These are phyloP conservation scores for Platysternon megacephalum DNA, from an alignment of 2,113 vertebrate genomes.

Conservation along the genomic window DNA sequence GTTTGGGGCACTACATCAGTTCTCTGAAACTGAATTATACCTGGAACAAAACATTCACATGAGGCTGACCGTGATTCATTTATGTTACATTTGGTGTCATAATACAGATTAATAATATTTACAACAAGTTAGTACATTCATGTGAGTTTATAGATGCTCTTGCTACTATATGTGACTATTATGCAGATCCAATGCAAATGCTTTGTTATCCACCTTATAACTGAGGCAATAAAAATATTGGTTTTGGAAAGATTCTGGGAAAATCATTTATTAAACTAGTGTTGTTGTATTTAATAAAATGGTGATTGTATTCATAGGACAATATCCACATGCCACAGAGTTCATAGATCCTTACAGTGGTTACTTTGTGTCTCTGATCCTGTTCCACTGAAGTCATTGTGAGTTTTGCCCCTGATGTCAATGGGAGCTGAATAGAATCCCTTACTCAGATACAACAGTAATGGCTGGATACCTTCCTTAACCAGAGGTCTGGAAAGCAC, in stretches of 20 bases:
- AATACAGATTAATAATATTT: not conserved
- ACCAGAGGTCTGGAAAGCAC: not conserved
- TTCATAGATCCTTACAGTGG: not conserved
- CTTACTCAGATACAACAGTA: not conserved
- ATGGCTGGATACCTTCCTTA: not conserved
- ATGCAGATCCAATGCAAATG: not conserved
- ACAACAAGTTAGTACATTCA: not conserved
- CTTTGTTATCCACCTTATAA: not conserved
- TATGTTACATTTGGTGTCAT: not conserved
- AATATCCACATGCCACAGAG: not conserved
- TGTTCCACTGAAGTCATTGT: not conserved
- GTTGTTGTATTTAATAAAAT: not conserved
- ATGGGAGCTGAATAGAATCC: not conserved
- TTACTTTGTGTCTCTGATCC: not conserved
- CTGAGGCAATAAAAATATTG: not conserved
- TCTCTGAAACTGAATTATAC: not conserved
- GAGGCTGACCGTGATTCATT: not conserved
- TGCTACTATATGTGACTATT: not conserved
- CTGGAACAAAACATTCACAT: not conserved
- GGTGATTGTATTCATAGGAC: not conserved
- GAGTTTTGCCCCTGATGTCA: not conserved
- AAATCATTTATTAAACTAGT: not conserved
- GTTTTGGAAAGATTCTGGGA: not conserved
- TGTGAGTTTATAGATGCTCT: not conserved
- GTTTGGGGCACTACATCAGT: not conserved